Evolutionary conservation across 2,888 invertebrate genomes (phyloP).

Genomic region (Lordiphosa andalusiaca): DNA sequence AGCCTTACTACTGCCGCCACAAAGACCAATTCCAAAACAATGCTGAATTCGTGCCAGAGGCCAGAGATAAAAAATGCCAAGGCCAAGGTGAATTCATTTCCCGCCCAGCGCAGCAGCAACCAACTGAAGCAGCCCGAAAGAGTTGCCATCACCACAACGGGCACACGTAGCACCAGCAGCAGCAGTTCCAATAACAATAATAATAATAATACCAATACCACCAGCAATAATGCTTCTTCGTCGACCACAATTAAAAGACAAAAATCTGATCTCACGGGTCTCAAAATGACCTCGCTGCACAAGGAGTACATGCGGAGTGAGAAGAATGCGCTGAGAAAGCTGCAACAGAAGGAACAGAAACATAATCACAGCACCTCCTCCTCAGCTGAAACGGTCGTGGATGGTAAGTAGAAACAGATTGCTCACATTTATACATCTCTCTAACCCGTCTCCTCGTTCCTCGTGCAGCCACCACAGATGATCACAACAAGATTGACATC

Average conservation of each 20-base stretch:
- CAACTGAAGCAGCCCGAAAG: constrained; percentile 30
- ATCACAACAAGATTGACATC: constrained; percentile 79
- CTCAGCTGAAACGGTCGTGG: constrained; percentile 54
- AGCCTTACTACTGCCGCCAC: constrained; percentile 13
- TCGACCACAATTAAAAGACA: constrained; percentile 80
- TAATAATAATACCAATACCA: no score
- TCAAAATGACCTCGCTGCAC: constrained; percentile 81
- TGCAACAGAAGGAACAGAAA: constrained; percentile 52
- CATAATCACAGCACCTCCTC: constrained; percentile 38
- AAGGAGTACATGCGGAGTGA: constrained; percentile 80
- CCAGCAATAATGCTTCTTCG: no score
- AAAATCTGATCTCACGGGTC: constrained; percentile 84
- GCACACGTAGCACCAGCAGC: constrained; percentile 27
- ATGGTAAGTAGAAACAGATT: constrained; percentile 39
- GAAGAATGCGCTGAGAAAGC: constrained; percentile 70
- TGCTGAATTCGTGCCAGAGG: constrained; percentile 34
- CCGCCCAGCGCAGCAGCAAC: constrained; percentile 44
- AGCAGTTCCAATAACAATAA: constrained; percentile 6
- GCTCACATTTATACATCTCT: no score
- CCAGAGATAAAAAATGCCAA: constrained; percentile 79
- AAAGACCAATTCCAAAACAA: constrained; percentile 12
- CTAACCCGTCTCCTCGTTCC: no score
- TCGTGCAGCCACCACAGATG: constrained; percentile 45
- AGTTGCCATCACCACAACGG: neutral
- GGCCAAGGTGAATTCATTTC: constrained; percentile 78